Conservation (phyloP, 2,888 invertebrate genomes). For the Agonopterix arenella region DNA sequence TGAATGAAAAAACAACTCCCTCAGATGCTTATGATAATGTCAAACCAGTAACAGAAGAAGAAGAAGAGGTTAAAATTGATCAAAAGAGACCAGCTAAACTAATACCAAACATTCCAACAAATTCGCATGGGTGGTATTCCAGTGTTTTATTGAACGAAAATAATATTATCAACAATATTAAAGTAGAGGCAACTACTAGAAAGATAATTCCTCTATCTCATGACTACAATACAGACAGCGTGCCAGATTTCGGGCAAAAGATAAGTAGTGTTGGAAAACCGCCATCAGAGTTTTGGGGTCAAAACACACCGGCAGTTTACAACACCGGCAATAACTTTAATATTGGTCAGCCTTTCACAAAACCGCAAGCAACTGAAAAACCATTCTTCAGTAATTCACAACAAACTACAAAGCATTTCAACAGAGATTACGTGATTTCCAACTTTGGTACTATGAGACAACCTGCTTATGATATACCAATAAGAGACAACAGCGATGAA, state of each 20-base stretch:
- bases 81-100: constrained; percentile 49
- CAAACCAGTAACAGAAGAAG: constrained; percentile 40
- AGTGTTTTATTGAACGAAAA: constrained; percentile 47
- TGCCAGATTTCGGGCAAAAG: constrained; percentile 59
- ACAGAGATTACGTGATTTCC: constrained; percentile 50
- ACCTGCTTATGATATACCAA: constrained; percentile 66
- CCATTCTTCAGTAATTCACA: constrained; percentile 23
- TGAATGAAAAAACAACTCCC: constrained; percentile 38
- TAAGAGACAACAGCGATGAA: constrained; percentile 59
- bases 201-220: constrained; percentile 58
- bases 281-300: constrained; percentile 53
- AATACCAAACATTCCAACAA: constrained; percentile 58
- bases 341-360: constrained; percentile 57
- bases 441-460: constrained; percentile 47
- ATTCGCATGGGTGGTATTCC: constrained; percentile 70
- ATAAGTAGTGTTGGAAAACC: constrained; percentile 57
- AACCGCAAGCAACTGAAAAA: constrained; percentile 32
- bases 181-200: constrained; percentile 56
- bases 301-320: constrained; percentile 15
- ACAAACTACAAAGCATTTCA: constrained; percentile 38
- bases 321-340: constrained; percentile 27
- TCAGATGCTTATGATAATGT: constrained; percentile 19
- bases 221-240: constrained; percentile 40
- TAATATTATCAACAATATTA: constrained; percentile 50
- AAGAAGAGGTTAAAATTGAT: constrained; percentile 32